Base-by-base conservation (phyloP, 1,140 invertebrate species). In the Ceratina japonica region DNA sequence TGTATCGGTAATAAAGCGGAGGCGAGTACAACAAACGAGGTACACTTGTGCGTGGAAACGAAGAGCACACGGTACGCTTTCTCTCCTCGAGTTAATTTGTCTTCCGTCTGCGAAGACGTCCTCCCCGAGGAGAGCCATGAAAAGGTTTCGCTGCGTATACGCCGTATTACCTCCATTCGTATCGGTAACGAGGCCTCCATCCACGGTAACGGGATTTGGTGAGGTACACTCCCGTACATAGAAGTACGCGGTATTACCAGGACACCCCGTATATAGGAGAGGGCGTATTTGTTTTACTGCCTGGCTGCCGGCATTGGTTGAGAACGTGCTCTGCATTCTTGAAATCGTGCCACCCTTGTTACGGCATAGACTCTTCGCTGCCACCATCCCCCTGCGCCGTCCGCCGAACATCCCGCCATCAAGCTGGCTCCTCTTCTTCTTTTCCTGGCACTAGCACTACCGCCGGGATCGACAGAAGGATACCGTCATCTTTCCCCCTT, bases 211-310 rank as follows among this genome's bases (percentile, higher is more conserved):
- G 24, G 24, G 65, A 22, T 49, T 62, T 24, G 49, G 65, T 52
- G 31, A 44, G 51, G 49, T 24, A 69, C 68, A 79, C 62, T 31
- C 31, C 52, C 52, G 63, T 44, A 51, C 15, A 77, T 54, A 81
- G 37, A 44, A 68, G 66, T 58, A 51, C 68, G 76, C 74, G 66
- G 88, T 88, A 91, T 91, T 91, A 90, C 88, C 75, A 49, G 75
- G 85, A 89, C 87, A 89, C 87, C 89, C 87, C 80, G 88, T 91
- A 90, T 87, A 88, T 84, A 86, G 80, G 80, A 44, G 69, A 88
- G 88, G 87, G 88, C 87, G 91, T 92, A 92, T 92, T 92, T 92
- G 92, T 92, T 92, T 92, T 92, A 92, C 92, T 91, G 90, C 91
- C 88, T 90, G 87, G 88, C 87, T 88, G 89, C 87, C 83, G 89